These are phyloP conservation scores for Sitta europaea DNA, from an alignment of 2,113 vertebrate genomes.

Conservation along the genomic window DNA sequence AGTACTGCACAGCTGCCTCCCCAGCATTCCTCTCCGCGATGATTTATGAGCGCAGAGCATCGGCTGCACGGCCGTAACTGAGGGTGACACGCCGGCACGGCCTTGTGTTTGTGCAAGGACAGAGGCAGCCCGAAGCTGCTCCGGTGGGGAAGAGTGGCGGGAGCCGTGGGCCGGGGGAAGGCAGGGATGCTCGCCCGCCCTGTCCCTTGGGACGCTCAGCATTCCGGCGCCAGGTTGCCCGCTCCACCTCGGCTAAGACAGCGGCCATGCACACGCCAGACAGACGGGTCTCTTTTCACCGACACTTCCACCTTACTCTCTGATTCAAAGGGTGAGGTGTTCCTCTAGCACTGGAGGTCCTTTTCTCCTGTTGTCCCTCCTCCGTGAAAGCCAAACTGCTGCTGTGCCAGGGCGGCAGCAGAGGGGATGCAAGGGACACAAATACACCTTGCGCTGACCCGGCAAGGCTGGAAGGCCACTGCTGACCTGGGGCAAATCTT, in stretches of 20 bases:
- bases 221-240: fast-evolving
- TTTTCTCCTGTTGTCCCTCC: background rate
- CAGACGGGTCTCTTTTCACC: background rate
- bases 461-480: background rate
- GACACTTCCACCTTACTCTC: background rate
- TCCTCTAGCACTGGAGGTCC: background rate
- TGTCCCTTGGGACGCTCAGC: fast-evolving
- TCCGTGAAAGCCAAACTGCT: background rate
- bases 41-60: constrained; percentile 43
- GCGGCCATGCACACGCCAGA: fast-evolving
- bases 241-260: fast-evolving
- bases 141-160: background rate
- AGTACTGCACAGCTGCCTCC: constrained; percentile 27
- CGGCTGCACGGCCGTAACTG: background rate
- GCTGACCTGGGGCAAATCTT: background rate
- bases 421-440: background rate
- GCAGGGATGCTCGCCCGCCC: fast-evolving
- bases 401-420: fast-evolving
- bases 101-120: background rate
- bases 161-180: background rate
- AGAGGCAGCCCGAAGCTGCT: background rate
- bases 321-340: background rate
- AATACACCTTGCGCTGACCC: background rate
- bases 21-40: constrained; percentile 53
- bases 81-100: background rate